Base-by-base conservation (phyloP, 2,888 invertebrate species). In the Pristionchus maxplancki region DNA sequence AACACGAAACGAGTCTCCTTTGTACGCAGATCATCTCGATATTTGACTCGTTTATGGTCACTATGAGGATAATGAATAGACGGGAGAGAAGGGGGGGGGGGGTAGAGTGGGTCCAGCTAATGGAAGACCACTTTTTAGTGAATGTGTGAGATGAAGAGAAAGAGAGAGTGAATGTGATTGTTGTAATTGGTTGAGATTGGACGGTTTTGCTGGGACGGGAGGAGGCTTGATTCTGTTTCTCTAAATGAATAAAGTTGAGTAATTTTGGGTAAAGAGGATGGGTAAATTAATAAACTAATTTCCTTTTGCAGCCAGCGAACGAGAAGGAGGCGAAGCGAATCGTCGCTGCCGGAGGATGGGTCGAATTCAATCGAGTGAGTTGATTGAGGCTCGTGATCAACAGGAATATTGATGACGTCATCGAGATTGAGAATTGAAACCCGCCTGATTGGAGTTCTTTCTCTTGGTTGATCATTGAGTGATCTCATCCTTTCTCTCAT, bases 311-410 rank as follows among this genome's bases (percentile, higher is more conserved):
- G 88, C 88, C 88, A 37, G 88, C 88, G 31, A 88, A 88, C 34
- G 88, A 88, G 81, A 44, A 44, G 17, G 88, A 94, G 90, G 96
- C 97, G 31, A 96, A 97, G 90, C 96, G 99, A 92, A 99, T 99
- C 93, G 95, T 95, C 58, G 97, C 97, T 1, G 99, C 98, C 58
- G 99, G 99, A 8, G 99, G 99, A 85, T 99, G 97, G 97, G 98
- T 99, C 1, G 98, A 98, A 95, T 97, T 97, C 93, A 98, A 98
- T 88, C 89, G 84, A 37, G 87, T 87, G 15, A 9, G 58, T 64
- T 58, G 58, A 28, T 9, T 37, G 28, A 53, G 20, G 13, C 20
- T n/a, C 37, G 31, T 53, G 37, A n/a, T 74, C 0, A 15, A 1
- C 24, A 58, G 6, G n/a, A 20, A 24, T 24, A 58, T 24, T n/a